phyloP scores from a whole-genome alignment of 2,888 invertebrate species.

The Orchestes rusci region DNA sequence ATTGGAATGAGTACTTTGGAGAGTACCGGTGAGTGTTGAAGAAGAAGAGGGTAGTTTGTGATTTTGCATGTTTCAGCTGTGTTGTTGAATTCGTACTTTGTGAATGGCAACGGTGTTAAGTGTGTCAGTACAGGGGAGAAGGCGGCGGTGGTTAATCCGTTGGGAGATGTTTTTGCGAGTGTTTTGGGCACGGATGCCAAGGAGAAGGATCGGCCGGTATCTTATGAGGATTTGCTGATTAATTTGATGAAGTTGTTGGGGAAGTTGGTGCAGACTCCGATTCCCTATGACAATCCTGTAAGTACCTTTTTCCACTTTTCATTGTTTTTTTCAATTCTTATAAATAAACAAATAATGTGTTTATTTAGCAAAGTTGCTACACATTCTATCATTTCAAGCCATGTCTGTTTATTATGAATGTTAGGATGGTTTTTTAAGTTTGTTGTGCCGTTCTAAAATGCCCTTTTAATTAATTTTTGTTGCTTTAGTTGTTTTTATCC shows the following conservation, averaged over 20 bases:
- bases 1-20: conserved; percentile 68
- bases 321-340: not conserved
- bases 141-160: conserved; percentile 51
- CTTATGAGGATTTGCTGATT: conserved; percentile 64
- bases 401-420: too few relatives aligned
- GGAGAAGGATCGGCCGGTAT: conserved; percentile 58
- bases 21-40: conserved; percentile 53
- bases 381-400: conserved; percentile 32
- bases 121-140: conserved; percentile 50
- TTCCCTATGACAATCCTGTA: conserved; percentile 34
- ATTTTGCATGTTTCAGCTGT: conserved; percentile 21
- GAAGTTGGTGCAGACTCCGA: conserved; percentile 56
- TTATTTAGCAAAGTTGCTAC: not conserved
- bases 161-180: conserved; percentile 71
- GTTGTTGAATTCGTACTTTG: conserved; percentile 49
- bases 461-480: too few relatives aligned
- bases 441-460: too few relatives aligned
- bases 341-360: too few relatives aligned
- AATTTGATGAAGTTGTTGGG: conserved; percentile 59
- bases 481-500: too few relatives aligned
- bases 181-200: conserved; percentile 57
- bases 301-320: too few relatives aligned
- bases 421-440: too few relatives aligned
- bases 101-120: conserved; percentile 50
- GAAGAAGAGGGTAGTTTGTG: not conserved